Evolutionary conservation across 2,888 invertebrate species (phyloP).

Genomic region (Auanema freiburgensis): DNA sequence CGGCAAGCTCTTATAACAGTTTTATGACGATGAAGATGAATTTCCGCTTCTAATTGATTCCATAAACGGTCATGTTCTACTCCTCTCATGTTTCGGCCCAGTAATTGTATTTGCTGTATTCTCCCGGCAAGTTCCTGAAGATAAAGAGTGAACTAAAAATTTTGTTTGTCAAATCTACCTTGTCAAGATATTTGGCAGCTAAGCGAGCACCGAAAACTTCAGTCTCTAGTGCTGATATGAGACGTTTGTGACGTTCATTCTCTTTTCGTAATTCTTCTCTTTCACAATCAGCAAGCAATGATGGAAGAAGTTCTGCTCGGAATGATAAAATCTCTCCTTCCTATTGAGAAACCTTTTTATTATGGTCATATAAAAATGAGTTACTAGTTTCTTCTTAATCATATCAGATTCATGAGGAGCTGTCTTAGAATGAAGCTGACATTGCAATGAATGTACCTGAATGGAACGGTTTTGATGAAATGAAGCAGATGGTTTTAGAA

Average conservation of each 20-base stretch:
- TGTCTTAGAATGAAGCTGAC: constrained; percentile 64
- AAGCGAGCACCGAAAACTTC: constrained; percentile 83
- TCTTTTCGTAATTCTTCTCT: constrained; percentile 51
- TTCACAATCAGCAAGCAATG: constrained; percentile 49
- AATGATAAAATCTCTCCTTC: constrained; percentile 67
- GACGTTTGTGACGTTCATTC: constrained; percentile 31
- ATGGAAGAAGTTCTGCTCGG: constrained; percentile 56
- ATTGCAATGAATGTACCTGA: constrained; percentile 62
- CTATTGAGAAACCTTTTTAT: constrained; percentile 54
- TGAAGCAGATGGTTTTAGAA: background rate
- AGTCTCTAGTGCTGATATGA: constrained; percentile 75
- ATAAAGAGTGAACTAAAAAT: background rate
- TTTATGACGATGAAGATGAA: constrained; percentile 82
- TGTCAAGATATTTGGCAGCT: constrained; percentile 83
- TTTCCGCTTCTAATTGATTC: constrained; percentile 83
- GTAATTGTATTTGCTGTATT: constrained; percentile 82
- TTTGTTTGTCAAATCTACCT: constrained; percentile 63
- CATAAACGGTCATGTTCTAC: constrained; percentile 79
- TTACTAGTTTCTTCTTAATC: constrained; percentile 69
- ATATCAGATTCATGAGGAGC: constrained; percentile 68
- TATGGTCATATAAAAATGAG: background rate
- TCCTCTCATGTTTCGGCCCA: constrained; percentile 80
- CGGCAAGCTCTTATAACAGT: constrained; percentile 74
- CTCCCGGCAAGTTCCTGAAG: constrained; percentile 57
- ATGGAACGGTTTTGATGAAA: background rate